Percentiles rank a stretch among this genome's conserved stretches.
phyloP scores from a whole-genome alignment of 2,888 invertebrate species.

The Drosophila mayaguana region DNA sequence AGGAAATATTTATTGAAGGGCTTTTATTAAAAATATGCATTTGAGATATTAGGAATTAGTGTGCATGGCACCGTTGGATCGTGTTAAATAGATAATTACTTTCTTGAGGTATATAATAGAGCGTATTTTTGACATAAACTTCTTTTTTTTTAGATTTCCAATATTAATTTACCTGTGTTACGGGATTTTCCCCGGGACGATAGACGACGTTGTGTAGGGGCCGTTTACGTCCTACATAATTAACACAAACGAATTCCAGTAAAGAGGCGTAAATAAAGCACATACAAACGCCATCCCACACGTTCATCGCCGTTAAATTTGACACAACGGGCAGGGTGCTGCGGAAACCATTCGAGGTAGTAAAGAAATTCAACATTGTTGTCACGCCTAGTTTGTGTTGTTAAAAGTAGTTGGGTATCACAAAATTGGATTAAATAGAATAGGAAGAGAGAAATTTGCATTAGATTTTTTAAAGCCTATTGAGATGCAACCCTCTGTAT shows the following conservation, averaged over 20 bases:
- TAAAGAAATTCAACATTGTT: conserved; percentile 99
- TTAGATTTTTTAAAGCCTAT: conserved; percentile 56
- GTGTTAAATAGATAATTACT: conserved; percentile 56
- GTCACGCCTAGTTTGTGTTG: conserved; percentile 90
- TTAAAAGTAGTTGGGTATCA: conserved; percentile 15
- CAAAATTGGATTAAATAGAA: conserved; percentile 16
- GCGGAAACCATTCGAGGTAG: conserved; percentile 96
- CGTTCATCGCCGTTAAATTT: conserved; percentile 97
- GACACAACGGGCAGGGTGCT: conserved; percentile 97
- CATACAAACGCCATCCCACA: conserved; percentile 98
- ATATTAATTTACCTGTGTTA: conserved; percentile 91
- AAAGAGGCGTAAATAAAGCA: conserved; percentile 98
- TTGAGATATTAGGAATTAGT: conserved; percentile 11
- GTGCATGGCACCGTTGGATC: conserved; percentile 26
- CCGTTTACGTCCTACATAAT: conserved; percentile 96
- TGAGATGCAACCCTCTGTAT: conserved; percentile 25
- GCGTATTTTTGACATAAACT: background rate
- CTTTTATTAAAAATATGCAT: background rate
- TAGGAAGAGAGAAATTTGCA: conserved; percentile 23
- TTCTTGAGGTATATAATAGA: conserved; percentile 41
- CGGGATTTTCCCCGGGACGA: conserved; percentile 95
- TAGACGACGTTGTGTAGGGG: conserved; percentile 95
- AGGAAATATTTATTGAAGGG: background rate
- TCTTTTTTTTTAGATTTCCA: conserved; percentile 10
- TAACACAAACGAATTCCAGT: conserved; percentile 97